These are phyloP conservation scores for Sardina pilchardus DNA, from an alignment of 2,113 vertebrate species.

Conservation along the genomic window DNA sequence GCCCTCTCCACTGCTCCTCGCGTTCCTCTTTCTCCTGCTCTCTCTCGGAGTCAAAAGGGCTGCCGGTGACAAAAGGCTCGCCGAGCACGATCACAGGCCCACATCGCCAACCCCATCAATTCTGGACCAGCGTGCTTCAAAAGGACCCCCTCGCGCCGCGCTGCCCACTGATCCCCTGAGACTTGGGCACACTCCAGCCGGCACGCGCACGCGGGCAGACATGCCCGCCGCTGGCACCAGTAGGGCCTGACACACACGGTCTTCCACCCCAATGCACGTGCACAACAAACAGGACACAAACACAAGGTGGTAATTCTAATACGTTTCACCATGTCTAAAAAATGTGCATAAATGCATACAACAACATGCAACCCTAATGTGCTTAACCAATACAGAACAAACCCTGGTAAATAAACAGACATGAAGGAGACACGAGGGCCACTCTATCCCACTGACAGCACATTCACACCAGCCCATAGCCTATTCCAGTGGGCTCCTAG, in stretches of 20 bases:
- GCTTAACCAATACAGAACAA: background rate
- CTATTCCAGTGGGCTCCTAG: background rate
- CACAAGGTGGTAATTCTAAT: background rate
- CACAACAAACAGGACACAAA: background rate
- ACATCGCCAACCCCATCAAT: background rate
- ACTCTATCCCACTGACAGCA: background rate
- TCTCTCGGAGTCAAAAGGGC: background rate
- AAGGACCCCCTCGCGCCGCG: background rate
- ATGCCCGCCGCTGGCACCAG: background rate
- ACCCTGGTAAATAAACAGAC: background rate
- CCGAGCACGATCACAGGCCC: background rate
- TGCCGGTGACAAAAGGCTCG: background rate
- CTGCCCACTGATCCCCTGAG: constrained; percentile 1
- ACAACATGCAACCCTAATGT: background rate
- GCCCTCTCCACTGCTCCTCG: background rate
- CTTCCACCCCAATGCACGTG: too few relatives aligned
- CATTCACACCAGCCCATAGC: background rate
- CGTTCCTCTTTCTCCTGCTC: background rate
- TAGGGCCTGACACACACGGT: background rate
- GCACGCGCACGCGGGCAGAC: background rate
- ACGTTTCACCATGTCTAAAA: background rate
- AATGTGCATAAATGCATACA: too few relatives aligned
- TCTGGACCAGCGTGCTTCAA: background rate
- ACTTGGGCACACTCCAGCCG: background rate
- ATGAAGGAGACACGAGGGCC: background rate